Base-by-base conservation (phyloP, 1,140 invertebrate genomes). In the Rhyzopertha dominica region DNA sequence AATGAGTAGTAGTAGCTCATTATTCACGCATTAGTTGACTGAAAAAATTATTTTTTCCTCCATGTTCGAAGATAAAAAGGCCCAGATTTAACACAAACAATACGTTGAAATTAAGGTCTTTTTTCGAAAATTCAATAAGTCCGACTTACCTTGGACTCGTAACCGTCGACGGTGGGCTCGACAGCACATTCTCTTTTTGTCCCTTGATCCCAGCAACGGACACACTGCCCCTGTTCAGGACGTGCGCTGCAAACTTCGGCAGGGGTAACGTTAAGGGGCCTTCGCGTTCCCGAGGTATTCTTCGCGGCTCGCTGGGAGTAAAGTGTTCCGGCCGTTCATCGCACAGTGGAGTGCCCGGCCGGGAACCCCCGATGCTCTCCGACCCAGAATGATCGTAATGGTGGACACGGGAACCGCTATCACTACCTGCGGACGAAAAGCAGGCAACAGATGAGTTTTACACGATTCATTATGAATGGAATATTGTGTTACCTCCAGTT, bases 241-340 rank as follows among this genome's bases (percentile, higher is more conserved):
- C 75, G 62, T 85, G 81, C 36, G 83, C 76, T 8, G 89, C 90
- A 61, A 92, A 93, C 63, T 85, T 81, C 2, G 90, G 89, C 47
- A 93, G 67, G 3, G 88, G 88, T 42, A 93, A 64, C 46, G 82
- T 84, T 52, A 92, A 73, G 3, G 87, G 83, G 18, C 75, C 74
- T 26, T 81, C 79, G 9, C 81, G 74, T 32, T 80, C 76, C 12
- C 78, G 69, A 1, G 75, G 71, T 18, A 74, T 67, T 12, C 81
- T 77, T 19, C 85, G 73, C 5, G 84, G 83, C 55, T 87, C 85
- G 26, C 75, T 76, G 2, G 84, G 85, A 42, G 76, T 67, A 30
- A 81, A 67, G 53, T 83, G 84, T 57, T 89, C 86, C 1, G 85
- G 86, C 24, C 82, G 70, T 58, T 91, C 88, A 66, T 90, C 87